Evolutionary conservation across 2,113 vertebrate genomes (phyloP).

Genomic region (Plectropomus leopardus): DNA sequence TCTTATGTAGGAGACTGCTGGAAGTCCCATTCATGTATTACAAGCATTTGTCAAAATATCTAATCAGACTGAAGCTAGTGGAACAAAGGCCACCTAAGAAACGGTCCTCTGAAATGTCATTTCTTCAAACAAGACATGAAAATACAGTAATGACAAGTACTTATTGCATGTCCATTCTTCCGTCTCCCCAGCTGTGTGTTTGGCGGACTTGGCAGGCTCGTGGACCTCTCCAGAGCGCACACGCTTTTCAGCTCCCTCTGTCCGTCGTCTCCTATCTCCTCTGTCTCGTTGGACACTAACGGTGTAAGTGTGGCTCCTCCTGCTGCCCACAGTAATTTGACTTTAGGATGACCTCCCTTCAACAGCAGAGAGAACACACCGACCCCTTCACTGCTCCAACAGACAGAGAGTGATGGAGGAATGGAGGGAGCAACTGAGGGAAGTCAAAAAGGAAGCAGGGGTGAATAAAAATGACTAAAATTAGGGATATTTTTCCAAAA

Average conservation of each 20-base stretch:
- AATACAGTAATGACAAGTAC: constrained; percentile 43
- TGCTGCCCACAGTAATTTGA: constrained; percentile 81
- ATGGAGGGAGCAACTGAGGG: constrained; percentile 80
- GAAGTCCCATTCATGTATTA: too few relatives aligned
- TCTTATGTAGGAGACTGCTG: too few relatives aligned
- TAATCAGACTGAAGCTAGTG: too few relatives aligned
- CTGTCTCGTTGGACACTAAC: constrained; percentile 78
- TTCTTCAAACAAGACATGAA: background rate
- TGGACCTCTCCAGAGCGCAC: constrained; percentile 80
- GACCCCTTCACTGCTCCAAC: constrained; percentile 82
- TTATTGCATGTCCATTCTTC: constrained; percentile 63
- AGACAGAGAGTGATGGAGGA: constrained; percentile 74
- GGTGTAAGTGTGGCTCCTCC: constrained; percentile 76
- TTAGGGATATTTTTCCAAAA: background rate
- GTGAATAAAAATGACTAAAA: background rate
- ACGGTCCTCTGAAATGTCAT: too few relatives aligned
- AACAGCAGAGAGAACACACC: constrained; percentile 83
- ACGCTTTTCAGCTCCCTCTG: constrained; percentile 79
- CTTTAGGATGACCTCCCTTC: constrained; percentile 76
- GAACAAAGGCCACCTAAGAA: too few relatives aligned
- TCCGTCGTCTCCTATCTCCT: constrained; percentile 75
- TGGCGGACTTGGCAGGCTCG: constrained; percentile 13
- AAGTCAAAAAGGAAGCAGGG: background rate
- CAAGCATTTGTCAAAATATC: too few relatives aligned
- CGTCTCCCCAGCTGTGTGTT: constrained; percentile 33